phyloP scores from a whole-genome alignment of 2,797 vertebrate genomes.

The Platalea minor region DNA sequence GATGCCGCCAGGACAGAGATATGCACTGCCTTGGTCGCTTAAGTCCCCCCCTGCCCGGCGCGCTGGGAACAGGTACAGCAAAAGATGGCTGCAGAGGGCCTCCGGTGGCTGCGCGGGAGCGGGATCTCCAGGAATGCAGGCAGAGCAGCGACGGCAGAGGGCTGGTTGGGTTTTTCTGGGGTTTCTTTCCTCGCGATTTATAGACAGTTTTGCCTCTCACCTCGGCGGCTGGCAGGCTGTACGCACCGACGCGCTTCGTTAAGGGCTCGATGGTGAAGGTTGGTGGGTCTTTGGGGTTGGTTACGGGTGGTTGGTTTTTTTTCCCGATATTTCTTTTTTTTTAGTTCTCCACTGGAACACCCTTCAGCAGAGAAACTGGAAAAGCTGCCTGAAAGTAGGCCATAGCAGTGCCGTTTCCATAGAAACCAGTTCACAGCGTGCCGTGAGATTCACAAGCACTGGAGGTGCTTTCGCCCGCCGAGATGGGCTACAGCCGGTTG shows the following conservation, averaged over 20 bases:
- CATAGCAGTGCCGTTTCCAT: conserved; percentile 88
- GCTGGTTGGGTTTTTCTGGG: not conserved
- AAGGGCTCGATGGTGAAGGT: conserved; percentile 56
- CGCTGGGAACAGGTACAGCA: not conserved
- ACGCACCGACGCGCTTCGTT: not conserved
- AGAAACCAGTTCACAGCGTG: conserved; percentile 90
- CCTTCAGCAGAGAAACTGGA: conserved; percentile 74
- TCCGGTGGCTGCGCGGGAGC: not conserved
- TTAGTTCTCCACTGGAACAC: conserved; percentile 65
- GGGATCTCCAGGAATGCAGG: not conserved
- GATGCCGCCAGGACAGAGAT: not conserved
- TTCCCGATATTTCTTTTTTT: not conserved
- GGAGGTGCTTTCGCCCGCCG: conserved; percentile 69
- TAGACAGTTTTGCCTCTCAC: conserved; percentile 30
- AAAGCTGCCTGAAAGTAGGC: conserved; percentile 92
- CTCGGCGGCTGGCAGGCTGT: conserved; percentile 1
- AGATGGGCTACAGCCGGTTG: conserved; percentile 86
- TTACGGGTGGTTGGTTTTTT: not conserved
- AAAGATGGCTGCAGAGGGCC: not conserved
- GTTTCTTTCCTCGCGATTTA: not conserved
- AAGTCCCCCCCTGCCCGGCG: not conserved
- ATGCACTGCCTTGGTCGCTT: not conserved
- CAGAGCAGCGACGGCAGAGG: not conserved
- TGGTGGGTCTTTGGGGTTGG: not conserved
- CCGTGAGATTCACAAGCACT: conserved; percentile 87